These are phyloP conservation scores for Mormyrus proboscirostris DNA, from an alignment of 2,797 vertebrate species.

Conservation along the genomic window DNA sequence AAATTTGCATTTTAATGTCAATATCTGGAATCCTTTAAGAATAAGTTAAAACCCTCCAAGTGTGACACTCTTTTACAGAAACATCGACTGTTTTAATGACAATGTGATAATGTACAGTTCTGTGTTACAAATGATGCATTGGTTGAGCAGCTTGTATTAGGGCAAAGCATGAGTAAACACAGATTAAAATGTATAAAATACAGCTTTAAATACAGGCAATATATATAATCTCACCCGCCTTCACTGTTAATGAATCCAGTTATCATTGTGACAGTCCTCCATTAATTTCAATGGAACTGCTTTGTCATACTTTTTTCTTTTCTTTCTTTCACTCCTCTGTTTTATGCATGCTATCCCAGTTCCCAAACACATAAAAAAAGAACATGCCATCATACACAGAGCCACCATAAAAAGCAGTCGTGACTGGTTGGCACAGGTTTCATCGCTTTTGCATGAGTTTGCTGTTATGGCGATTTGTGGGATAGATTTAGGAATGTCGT, in stretches of 20 bases:
- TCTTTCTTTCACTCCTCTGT: constrained; percentile 34
- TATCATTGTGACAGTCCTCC: constrained; percentile 48
- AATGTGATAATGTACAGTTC: neutral
- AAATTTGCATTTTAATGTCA: neutral
- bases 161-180: neutral
- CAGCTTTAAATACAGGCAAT: neutral
- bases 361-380: constrained; percentile 44
- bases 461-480: constrained; percentile 30
- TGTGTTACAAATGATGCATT: neutral
- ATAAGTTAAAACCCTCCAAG: neutral
- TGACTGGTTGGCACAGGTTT: neutral
- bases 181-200: neutral
- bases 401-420: constrained; percentile 43
- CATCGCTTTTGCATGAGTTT: constrained; percentile 37
- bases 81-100: neutral
- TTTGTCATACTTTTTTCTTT: constrained; percentile 32
- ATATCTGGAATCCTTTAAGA: neutral
- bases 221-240: neutral
- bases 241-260: constrained; percentile 37
- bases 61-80: neutral
- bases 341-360: constrained; percentile 48
- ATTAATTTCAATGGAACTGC: constrained; percentile 50
- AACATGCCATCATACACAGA: constrained; percentile 49
- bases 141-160: neutral
- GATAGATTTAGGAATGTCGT: constrained; percentile 40